These are phyloP conservation scores for Ptychochromis oligacanthus DNA, from an alignment of 2,113 vertebrate species.

Conservation along the genomic window DNA sequence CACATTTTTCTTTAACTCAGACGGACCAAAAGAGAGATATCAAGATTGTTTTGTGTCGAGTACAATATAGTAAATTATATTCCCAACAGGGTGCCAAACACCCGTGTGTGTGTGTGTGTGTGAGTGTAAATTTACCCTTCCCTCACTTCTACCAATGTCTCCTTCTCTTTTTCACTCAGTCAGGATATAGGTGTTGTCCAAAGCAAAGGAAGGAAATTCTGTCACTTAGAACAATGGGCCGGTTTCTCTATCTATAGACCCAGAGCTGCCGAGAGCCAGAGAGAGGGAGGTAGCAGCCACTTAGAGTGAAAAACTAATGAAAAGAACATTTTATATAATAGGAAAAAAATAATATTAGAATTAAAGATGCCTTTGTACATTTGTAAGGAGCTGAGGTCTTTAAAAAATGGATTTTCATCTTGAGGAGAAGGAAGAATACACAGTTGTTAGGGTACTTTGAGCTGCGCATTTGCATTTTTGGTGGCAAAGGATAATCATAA, in stretches of 20 bases:
- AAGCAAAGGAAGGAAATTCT: slow-evolving; percentile 85
- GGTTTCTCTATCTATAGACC: slow-evolving; percentile 85
- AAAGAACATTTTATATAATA: not conserved
- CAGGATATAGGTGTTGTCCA: slow-evolving; percentile 90
- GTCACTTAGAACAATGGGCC: slow-evolving; percentile 85
- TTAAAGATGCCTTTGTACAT: slow-evolving; percentile 12
- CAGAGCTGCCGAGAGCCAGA: slow-evolving; percentile 65
- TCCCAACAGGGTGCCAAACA: slow-evolving; percentile 9
- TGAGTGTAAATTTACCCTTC: slow-evolving; percentile 44
- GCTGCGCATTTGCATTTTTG: slow-evolving; percentile 26
- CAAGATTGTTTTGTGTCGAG: not conserved
- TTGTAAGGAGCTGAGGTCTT: slow-evolving; percentile 4
- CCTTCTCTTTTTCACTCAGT: slow-evolving; percentile 52
- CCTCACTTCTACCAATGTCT: slow-evolving; percentile 49
- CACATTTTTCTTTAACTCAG: not conserved
- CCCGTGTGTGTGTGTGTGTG: not conserved
- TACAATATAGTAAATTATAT: not conserved
- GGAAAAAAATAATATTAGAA: not conserved
- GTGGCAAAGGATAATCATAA: slow-evolving; percentile 16
- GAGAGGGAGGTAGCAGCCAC: slow-evolving; percentile 41
- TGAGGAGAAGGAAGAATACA: slow-evolving; percentile 17
- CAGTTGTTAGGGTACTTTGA: slow-evolving; percentile 34
- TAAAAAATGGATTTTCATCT: slow-evolving; percentile 66
- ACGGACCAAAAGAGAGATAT: not conserved
- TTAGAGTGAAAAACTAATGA: slow-evolving; percentile 33